Evolutionary conservation across 2,888 invertebrate species (phyloP).

Genomic region (Eurytoma californica): DNA sequence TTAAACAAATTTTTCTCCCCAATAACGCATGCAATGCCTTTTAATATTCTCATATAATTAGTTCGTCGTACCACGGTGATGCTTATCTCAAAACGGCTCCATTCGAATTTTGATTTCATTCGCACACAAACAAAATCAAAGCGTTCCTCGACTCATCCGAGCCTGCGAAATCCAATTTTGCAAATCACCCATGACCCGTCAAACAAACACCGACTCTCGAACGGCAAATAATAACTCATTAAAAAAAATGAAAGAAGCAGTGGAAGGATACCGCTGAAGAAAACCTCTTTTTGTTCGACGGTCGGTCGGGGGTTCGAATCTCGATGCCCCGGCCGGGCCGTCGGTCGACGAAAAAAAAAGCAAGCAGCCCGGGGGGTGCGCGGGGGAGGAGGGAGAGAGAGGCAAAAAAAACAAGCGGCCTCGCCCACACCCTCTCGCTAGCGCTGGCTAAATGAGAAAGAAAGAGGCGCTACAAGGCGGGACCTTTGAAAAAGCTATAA

Average conservation of each 20-base stretch:
- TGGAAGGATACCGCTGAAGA: neutral
- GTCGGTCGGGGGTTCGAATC: conserved; percentile 26
- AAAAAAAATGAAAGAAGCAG: conserved; percentile 14
- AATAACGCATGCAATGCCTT: neutral
- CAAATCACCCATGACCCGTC: conserved; percentile 15
- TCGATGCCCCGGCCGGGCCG: neutral
- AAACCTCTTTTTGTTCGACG: conserved; percentile 27
- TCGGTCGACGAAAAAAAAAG: neutral
- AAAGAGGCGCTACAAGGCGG: conserved; percentile 52
- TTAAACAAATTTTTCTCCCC: neutral
- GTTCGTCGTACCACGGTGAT: neutral
- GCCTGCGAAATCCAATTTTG: neutral
- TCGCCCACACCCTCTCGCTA: neutral
- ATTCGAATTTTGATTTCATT: neutral
- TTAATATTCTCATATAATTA: neutral
- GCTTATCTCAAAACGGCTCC: neutral
- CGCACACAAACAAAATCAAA: neutral
- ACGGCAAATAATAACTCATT: conserved; percentile 51
- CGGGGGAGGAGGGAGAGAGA: conserved; percentile 4
- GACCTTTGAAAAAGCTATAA: conserved; percentile 57
- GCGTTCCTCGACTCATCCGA: neutral
- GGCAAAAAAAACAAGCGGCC: conserved; percentile 13
- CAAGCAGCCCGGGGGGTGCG: neutral
- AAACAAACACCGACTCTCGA: conserved; percentile 32
- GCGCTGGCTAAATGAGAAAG: conserved; percentile 50